Conservation (phyloP, 2,113 vertebrate genomes). For the Platycercus adscitus region DNA sequence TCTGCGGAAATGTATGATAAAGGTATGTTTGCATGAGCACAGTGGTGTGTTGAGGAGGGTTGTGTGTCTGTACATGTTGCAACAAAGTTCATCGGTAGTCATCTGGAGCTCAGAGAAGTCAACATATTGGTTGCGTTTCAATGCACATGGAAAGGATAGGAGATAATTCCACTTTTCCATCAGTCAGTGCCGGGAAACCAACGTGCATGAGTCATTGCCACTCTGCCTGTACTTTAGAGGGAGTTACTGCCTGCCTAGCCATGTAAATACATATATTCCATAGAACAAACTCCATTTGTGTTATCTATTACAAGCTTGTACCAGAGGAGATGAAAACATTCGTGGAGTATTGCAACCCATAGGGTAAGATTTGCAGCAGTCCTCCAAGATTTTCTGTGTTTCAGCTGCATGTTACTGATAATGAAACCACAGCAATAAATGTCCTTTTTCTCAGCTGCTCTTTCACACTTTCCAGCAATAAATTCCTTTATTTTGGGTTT, state of each 20-base stretch:
- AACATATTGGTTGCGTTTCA: neutral
- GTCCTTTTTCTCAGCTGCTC: neutral
- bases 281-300: neutral
- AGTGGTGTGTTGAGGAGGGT: neutral
- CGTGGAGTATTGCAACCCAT: neutral
- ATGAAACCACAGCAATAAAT: neutral
- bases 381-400: neutral
- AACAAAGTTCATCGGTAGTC: neutral
- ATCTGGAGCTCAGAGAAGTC: neutral
- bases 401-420: neutral
- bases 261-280: neutral
- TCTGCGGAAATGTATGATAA: fast-evolving
- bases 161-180: neutral
- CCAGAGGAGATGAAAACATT: neutral
- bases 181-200: neutral
- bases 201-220: fast-evolving
- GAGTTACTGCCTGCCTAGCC: fast-evolving
- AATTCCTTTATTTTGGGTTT: neutral
- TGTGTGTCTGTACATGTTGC: neutral
- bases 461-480: neutral
- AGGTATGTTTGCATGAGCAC: neutral
- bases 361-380: neutral
- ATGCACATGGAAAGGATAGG: neutral
- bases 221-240: neutral
- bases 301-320: neutral